Conservation (phyloP, 2,888 invertebrate species). For the Chamaedrilus cognettii region DNA sequence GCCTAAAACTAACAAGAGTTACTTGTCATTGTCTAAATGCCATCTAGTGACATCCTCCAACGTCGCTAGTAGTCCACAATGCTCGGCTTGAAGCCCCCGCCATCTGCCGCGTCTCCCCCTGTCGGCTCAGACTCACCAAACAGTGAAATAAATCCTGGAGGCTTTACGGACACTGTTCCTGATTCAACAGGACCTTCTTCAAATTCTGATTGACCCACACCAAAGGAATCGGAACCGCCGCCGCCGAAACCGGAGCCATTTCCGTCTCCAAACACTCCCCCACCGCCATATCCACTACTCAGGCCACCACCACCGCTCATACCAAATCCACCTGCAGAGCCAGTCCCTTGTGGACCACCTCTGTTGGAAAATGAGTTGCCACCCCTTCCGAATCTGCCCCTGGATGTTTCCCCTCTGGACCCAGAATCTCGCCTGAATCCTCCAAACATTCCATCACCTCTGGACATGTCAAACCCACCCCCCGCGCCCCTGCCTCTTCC, state of each 20-base stretch:
- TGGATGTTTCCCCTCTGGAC: not conserved
- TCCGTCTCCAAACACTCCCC: slow-evolving; percentile 27
- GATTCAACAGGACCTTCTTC: slow-evolving; percentile 27
- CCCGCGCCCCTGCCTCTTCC: too few relatives aligned
- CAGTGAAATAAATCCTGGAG: slow-evolving; percentile 25
- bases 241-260: slow-evolving; percentile 3
- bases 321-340: slow-evolving; percentile 13
- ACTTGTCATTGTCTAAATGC: too few relatives aligned
- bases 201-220: slow-evolving; percentile 24
- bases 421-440: slow-evolving; percentile 15
- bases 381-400: slow-evolving; percentile 20
- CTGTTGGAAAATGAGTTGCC: not conserved
- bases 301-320: slow-evolving; percentile 17
- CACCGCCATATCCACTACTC: too few relatives aligned
- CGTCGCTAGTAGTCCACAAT: too few relatives aligned
- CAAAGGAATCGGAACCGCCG: too few relatives aligned
- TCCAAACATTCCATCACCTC: too few relatives aligned
- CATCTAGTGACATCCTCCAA: too few relatives aligned
- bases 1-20: too few relatives aligned
- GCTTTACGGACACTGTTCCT: slow-evolving; percentile 24
- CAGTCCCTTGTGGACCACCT: slow-evolving; percentile 17
- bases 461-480: too few relatives aligned
- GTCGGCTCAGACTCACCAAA: slow-evolving; percentile 32
- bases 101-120: too few relatives aligned
- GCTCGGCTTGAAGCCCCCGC: too few relatives aligned